Evolutionary conservation across 2,888 invertebrate genomes (phyloP).

Genomic region (Ichneumon xanthorius): DNA sequence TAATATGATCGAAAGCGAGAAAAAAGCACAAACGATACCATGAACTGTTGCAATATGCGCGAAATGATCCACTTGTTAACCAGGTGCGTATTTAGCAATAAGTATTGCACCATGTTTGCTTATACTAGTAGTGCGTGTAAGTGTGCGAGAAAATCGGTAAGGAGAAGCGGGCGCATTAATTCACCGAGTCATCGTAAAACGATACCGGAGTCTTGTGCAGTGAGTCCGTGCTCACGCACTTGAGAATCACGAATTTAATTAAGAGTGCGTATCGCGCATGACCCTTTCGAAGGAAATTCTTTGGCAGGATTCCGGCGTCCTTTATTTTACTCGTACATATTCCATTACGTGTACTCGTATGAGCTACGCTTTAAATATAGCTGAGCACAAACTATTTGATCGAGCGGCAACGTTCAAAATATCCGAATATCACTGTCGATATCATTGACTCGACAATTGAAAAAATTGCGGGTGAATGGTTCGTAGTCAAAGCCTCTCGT

Average conservation of each 20-base stretch:
- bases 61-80: conserved; percentile 2
- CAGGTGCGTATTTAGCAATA: conserved; percentile 12
- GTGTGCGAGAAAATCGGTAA: conserved; percentile 7
- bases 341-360: not conserved
- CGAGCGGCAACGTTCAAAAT: not conserved
- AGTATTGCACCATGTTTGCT: conserved; percentile 2
- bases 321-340: not conserved
- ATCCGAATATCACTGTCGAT: not conserved
- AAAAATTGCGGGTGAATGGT: too few relatives aligned
- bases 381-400: not conserved
- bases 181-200: conserved; percentile 40
- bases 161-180: conserved; percentile 28
- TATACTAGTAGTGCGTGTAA: not conserved
- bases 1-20: conserved; percentile 37
- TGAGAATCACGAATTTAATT: conserved; percentile 31
- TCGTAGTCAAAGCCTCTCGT: too few relatives aligned
- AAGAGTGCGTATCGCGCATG: not conserved
- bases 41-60: not conserved
- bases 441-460: not conserved
- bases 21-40: not conserved
- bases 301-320: not conserved
- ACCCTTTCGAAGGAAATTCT: conserved; percentile 17
- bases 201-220: conserved; percentile 4
- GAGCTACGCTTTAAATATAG: not conserved
- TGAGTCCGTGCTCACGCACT: not conserved